Percentiles rank a stretch among this genome's conserved stretches.
phyloP scores from a whole-genome alignment of 2,888 invertebrate genomes.

The Sycophila texana region DNA sequence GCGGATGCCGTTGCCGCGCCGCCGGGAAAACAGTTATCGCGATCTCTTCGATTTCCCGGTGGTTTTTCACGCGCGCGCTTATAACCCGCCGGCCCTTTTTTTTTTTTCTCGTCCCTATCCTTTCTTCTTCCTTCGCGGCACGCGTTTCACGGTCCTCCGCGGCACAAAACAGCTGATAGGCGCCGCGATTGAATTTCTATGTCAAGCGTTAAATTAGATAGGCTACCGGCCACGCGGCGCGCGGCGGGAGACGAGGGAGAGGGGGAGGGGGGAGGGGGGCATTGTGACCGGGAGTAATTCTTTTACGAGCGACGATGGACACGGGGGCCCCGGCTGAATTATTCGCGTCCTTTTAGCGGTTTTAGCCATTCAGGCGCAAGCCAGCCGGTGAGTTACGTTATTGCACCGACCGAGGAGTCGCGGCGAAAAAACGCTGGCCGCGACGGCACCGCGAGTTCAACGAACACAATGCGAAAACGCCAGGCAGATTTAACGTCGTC shows the following conservation, averaged over 20 bases:
- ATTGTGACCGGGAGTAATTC: conserved; percentile 13
- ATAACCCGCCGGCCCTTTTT: not conserved
- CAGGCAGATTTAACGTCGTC: not conserved
- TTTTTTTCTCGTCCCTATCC: conserved; percentile 1
- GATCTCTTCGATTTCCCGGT: not conserved
- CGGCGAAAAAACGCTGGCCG: not conserved
- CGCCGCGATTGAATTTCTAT: conserved; percentile 40
- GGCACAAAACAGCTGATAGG: conserved; percentile 17
- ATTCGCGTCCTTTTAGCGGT: conserved; percentile 13
- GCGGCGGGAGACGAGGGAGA: not conserved
- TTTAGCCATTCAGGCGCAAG: conserved; percentile 7
- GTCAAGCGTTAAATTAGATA: conserved; percentile 44
- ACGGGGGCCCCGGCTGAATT: not conserved
- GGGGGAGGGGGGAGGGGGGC: not conserved
- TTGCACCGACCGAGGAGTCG: not conserved
- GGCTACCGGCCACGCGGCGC: not conserved
- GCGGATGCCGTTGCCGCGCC: conserved; percentile 9
- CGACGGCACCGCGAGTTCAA: not conserved
- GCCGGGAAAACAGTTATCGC: conserved; percentile 36
- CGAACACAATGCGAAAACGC: not conserved
- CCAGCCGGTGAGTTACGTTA: not conserved
- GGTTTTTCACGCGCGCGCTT: conserved; percentile 7
- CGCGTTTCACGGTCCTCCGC: not conserved
- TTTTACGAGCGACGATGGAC: conserved; percentile 7
- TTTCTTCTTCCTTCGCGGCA: too few species aligned